Percentiles rank a stretch among this genome's conserved stretches.
Conservation (phyloP, 2,113 vertebrate species). For the Patagioenas fasciata region DNA sequence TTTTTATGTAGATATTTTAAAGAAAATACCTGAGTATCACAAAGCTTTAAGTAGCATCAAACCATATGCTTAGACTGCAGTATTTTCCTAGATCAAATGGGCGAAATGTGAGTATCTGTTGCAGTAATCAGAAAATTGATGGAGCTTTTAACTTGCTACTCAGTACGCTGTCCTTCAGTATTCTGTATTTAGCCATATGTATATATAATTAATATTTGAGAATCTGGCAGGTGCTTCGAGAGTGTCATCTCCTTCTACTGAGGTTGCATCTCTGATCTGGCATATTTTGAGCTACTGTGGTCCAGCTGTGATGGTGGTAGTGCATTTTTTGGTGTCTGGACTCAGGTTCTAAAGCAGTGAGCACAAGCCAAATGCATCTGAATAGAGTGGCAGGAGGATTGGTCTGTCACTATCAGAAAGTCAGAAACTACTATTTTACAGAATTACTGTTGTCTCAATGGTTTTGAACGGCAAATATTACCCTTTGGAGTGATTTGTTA, state of each 20-base stretch:
- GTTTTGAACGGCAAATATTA: constrained; percentile 33
- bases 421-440: constrained; percentile 1
- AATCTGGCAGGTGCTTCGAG: constrained; percentile 3
- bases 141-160: background rate
- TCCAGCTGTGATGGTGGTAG: background rate
- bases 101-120: background rate
- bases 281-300: background rate
- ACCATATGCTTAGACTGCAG: constrained; percentile 44
- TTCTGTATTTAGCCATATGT: constrained; percentile 29
- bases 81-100: constrained; percentile 22
- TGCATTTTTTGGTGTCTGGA: constrained; percentile 2
- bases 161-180: constrained; percentile 11
- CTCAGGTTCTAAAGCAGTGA: constrained; percentile 14
- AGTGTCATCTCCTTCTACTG: constrained; percentile 20
- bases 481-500: constrained; percentile 12
- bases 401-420: background rate
- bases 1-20: constrained; percentile 48
- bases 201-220: constrained; percentile 38
- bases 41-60: constrained; percentile 59
- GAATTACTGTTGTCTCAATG: background rate
- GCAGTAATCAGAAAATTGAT: background rate
- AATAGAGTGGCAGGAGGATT: background rate
- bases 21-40: constrained; percentile 44
- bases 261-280: constrained; percentile 2
- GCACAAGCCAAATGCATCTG: constrained; percentile 5